phyloP scores from a whole-genome alignment of 2,888 invertebrate genomes.

The Parelbella ahira region DNA sequence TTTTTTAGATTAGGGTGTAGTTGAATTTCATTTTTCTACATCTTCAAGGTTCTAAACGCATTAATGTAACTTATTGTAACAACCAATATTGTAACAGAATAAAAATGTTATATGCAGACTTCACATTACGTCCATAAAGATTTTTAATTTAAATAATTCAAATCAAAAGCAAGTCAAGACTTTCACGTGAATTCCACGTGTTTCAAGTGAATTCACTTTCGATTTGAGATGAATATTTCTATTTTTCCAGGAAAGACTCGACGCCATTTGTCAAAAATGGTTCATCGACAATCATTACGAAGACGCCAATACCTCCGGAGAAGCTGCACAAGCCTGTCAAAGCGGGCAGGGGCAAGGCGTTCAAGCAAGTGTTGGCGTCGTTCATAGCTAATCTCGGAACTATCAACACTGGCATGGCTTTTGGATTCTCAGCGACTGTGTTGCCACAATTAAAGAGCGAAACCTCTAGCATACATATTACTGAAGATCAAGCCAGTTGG shows the following conservation, averaged over 20 bases:
- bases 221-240: no score
- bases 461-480: slow-evolving; percentile 74
- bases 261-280: slow-evolving; percentile 68
- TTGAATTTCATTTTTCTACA: no score
- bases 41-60: no score
- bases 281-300: slow-evolving; percentile 47
- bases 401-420: slow-evolving; percentile 85
- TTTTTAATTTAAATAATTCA: no score
- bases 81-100: no score
- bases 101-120: no score
- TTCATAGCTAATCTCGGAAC: slow-evolving; percentile 84
- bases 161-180: no score
- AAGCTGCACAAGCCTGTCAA: slow-evolving; percentile 45
- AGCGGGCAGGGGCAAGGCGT: slow-evolving; percentile 64
- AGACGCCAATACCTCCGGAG: slow-evolving; percentile 38
- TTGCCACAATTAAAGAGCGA: slow-evolving; percentile 79
- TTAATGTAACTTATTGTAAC: no score
- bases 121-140: no score
- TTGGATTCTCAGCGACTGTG: slow-evolving; percentile 85
- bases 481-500: slow-evolving; percentile 83
- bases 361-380: slow-evolving; percentile 81
- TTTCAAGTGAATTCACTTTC: no score
- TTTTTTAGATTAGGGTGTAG: no score
- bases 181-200: no score
- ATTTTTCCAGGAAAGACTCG: slow-evolving; percentile 53